Conservation (phyloP, 2,797 vertebrate genomes). For the Hirundo rustica region DNA sequence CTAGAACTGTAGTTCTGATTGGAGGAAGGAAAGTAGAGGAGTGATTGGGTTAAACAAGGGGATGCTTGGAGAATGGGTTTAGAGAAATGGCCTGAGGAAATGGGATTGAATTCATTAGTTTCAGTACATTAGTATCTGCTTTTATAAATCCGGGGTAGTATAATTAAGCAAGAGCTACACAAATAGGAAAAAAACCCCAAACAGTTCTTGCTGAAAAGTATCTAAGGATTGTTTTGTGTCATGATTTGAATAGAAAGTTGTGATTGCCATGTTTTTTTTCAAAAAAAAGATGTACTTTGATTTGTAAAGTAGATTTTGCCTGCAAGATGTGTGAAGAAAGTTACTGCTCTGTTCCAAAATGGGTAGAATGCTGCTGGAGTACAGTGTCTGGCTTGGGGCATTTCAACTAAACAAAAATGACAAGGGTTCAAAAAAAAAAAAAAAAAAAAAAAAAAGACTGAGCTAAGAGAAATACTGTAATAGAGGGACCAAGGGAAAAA, state of each 20-base stretch:
- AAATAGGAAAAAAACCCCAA: neutral
- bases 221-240: neutral
- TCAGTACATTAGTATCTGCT: neutral
- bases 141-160: neutral
- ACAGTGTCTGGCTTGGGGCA: neutral
- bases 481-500: neutral
- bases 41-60: neutral
- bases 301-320: conserved; percentile 4
- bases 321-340: neutral
- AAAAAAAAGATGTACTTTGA: neutral
- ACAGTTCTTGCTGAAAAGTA: neutral
- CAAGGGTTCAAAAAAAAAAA: neutral
- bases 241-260: neutral
- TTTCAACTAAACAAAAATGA: neutral
- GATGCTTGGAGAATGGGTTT: neutral
- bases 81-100: neutral
- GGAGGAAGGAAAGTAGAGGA: neutral
- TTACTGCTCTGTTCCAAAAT: neutral
- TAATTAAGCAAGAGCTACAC: neutral
- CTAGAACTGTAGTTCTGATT: neutral
- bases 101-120: neutral
- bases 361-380: neutral
- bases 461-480: neutral
- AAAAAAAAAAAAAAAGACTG: neutral
- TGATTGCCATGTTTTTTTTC: neutral